Evolutionary conservation across 2,113 vertebrate genomes (phyloP).

Genomic region (Machaerirhynchus nigripectus): DNA sequence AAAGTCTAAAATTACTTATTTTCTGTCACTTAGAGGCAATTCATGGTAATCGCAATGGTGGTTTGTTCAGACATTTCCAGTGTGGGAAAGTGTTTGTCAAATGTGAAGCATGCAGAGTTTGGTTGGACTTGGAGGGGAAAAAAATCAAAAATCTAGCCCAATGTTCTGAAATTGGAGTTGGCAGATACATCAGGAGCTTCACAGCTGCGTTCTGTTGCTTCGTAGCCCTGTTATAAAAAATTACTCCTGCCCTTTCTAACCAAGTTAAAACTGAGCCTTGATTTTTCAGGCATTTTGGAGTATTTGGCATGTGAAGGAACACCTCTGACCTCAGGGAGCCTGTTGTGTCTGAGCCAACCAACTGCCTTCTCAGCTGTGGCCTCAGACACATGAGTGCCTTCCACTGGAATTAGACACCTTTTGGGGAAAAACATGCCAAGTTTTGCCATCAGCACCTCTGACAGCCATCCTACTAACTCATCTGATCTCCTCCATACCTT

Average conservation of each 20-base stretch:
- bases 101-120: background rate
- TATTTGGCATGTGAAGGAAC: background rate
- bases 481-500: background rate
- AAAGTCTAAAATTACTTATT: background rate
- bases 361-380: background rate
- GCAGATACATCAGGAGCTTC: background rate
- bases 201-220: background rate
- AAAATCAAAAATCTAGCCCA: background rate
- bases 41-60: background rate
- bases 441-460: background rate
- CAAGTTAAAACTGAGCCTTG: background rate
- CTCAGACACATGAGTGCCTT: background rate
- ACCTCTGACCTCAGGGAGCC: background rate
- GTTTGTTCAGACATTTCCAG: background rate
- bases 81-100: background rate
- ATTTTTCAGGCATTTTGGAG: background rate
- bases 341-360: background rate
- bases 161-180: background rate
- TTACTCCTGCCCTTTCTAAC: background rate
- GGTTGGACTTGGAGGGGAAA: background rate
- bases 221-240: background rate
- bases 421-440: background rate
- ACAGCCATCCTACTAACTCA: background rate
- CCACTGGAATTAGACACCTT: background rate
- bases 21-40: background rate